Percentiles rank a stretch among this genome's conserved stretches.
phyloP scores from a whole-genome alignment of 2,888 invertebrate species.

The Zootermopsis nevadensis region DNA sequence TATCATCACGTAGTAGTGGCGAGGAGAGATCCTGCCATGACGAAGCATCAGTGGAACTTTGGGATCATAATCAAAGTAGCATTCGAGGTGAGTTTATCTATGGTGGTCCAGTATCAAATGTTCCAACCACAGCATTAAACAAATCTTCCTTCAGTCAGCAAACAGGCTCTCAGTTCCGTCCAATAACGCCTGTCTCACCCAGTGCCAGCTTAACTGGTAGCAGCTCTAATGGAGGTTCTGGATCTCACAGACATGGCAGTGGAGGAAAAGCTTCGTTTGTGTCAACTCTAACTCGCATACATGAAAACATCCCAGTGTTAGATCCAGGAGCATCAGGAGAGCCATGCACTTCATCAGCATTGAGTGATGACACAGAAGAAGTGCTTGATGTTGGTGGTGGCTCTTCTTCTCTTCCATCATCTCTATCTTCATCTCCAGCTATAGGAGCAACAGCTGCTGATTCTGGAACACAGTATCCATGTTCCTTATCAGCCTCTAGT shows the following conservation, averaged over 20 bases:
- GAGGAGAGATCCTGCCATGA: slow-evolving; percentile 55
- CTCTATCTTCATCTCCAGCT: slow-evolving; percentile 60
- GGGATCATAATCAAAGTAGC: slow-evolving; percentile 52
- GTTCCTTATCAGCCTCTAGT: slow-evolving; percentile 55
- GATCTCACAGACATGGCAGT: background rate
- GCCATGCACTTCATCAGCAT: slow-evolving; percentile 13
- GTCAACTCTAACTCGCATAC: slow-evolving; percentile 72
- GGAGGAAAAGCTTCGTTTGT: slow-evolving; percentile 64
- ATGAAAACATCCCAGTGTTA: slow-evolving; percentile 68
- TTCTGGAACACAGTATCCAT: slow-evolving; percentile 9
- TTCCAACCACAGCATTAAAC: slow-evolving; percentile 52
- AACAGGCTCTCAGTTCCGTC: slow-evolving; percentile 51
- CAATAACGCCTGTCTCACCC: slow-evolving; percentile 43
- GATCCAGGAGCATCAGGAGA: slow-evolving; percentile 51
- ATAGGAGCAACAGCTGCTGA: background rate
- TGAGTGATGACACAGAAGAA: slow-evolving; percentile 34
- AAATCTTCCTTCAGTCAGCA: slow-evolving; percentile 41
- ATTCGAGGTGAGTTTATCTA: slow-evolving; percentile 54
- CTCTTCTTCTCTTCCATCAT: slow-evolving; percentile 64
- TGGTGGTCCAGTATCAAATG: slow-evolving; percentile 55
- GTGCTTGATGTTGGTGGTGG: slow-evolving; percentile 27
- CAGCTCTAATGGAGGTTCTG: background rate
- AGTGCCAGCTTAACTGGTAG: slow-evolving; percentile 54
- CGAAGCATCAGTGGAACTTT: slow-evolving; percentile 44
- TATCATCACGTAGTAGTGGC: slow-evolving; percentile 58